These are phyloP conservation scores for Rhodeus uyekii DNA, from an alignment of 2,797 vertebrate species.

Conservation along the genomic window DNA sequence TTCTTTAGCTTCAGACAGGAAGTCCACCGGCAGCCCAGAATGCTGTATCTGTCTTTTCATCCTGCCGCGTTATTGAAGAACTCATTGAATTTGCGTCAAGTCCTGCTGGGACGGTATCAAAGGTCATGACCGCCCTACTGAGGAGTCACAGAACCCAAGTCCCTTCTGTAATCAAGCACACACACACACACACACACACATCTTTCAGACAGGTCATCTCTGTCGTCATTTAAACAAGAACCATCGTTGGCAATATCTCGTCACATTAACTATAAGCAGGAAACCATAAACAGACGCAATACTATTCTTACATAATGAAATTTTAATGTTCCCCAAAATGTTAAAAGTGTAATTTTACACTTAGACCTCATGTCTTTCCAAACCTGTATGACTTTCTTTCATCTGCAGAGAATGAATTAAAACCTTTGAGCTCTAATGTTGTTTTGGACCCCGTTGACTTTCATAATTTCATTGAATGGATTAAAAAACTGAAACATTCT, in stretches of 20 bases:
- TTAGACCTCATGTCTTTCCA: background rate
- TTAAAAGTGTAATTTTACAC: background rate
- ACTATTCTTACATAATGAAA: background rate
- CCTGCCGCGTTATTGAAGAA: constrained; percentile 70
- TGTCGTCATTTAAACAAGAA: constrained; percentile 74
- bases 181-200: constrained; percentile 53
- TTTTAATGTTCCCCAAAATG: background rate
- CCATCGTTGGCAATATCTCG: constrained; percentile 66
- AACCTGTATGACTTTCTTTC: background rate
- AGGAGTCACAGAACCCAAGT: constrained; percentile 69
- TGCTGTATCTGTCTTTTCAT: constrained; percentile 70
- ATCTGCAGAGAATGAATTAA: background rate
- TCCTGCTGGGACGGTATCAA: constrained; percentile 68
- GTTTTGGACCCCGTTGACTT: background rate
- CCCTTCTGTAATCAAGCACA: constrained; percentile 77
- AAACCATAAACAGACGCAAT: constrained; percentile 73
- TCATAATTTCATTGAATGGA: background rate
- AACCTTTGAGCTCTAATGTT: background rate
- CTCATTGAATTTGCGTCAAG: constrained; percentile 66
- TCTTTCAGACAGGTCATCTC: constrained; percentile 27
- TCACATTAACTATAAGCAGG: constrained; percentile 70
- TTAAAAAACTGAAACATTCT: background rate
- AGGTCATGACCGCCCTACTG: constrained; percentile 72
- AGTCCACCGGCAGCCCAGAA: constrained; percentile 57
- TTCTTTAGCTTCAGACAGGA: constrained; percentile 65